phyloP scores from a whole-genome alignment of 1,140 invertebrate species.

The Formica exsecta region DNA sequence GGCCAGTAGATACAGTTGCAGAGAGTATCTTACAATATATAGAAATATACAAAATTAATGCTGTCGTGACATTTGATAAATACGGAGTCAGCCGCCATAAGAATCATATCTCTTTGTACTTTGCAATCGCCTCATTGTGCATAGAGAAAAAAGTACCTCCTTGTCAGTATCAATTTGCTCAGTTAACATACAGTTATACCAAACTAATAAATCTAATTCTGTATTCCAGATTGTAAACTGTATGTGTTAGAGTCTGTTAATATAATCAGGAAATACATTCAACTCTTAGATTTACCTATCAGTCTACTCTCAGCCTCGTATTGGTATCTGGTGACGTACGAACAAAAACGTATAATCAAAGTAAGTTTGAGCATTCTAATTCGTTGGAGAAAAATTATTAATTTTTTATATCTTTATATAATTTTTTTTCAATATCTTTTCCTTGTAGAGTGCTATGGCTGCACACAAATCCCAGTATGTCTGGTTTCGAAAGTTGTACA shows the following conservation, averaged over 20 bases:
- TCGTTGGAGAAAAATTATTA: constrained; percentile 66
- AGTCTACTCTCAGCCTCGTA: constrained; percentile 91
- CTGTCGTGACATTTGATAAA: constrained; percentile 96
- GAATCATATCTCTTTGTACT: constrained; percentile 95
- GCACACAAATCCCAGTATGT: constrained; percentile 95
- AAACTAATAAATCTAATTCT: constrained; percentile 38
- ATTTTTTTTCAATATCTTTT: constrained; percentile 6
- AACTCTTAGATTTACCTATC: constrained; percentile 93
- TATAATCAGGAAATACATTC: constrained; percentile 95
- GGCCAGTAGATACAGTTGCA: constrained; percentile 92
- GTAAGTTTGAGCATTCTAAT: constrained; percentile 73
- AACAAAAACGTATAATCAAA: constrained; percentile 82
- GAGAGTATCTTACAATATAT: constrained; percentile 91
- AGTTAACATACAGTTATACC: not conserved
- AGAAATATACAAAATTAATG: constrained; percentile 92
- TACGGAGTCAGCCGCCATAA: constrained; percentile 95
- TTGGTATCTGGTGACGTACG: constrained; percentile 89
- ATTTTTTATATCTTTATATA: not conserved
- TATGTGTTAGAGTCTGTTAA: constrained; percentile 94
- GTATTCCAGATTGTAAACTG: constrained; percentile 91
- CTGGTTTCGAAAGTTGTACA: constrained; percentile 97
- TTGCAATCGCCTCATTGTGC: constrained; percentile 92
- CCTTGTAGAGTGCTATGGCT: constrained; percentile 91
- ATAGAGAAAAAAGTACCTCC: constrained; percentile 91
- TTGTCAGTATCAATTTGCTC: constrained; percentile 85